Evolutionary conservation across 2,797 vertebrate species (phyloP), one percentile per base, ranked within the genome.

Genomic region (Brachyalestes nurse): DNA sequence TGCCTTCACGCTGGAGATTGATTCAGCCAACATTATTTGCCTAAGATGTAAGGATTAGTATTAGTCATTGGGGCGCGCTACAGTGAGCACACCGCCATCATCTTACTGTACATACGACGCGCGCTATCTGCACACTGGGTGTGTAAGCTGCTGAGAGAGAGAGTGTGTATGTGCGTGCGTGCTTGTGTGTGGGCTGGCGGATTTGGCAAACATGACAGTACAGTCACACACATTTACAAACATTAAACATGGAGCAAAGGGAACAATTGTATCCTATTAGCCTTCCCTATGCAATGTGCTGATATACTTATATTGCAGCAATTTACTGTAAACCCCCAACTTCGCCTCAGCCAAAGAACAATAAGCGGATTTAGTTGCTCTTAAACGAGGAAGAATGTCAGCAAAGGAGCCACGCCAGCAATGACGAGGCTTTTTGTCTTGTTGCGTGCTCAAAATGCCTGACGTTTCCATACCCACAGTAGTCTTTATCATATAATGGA

Each of bases 1-100:
- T 88, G 87, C 84, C 86, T 85, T 87, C 69, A 86, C 77, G 53
- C 75, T 77, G 75, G 77, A 87, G 71, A 80, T 83, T 75, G 86
- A 85, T 84, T 84, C 83, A 85, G 77, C 65, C 80, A 81, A 79
- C 60, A 67, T 87, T 86, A 79, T 86, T 86, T 84, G 79, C 64
- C 65, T 75, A 77, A 82, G 40, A 80, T 75, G 73, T 83, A 85
- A 84, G 82, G 78, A 79, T 84, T 86, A 84, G 72, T 71, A 79
- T 85, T 82, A 83, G 79, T 85, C 81, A 83, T 82, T 57, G 55
- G 77, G 74, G 55, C 55, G 80, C 34, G 51, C 57, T 71, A 83
- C 71, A 79, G 84, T 77, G 47, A 83, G 72, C 82, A 69, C 13
- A 16, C 72, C 66, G 47, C 76, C 77, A 58, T 55, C 75, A 25